Conservation (phyloP, 2,113 vertebrate species). For the Antechinus stuartii region DNA sequence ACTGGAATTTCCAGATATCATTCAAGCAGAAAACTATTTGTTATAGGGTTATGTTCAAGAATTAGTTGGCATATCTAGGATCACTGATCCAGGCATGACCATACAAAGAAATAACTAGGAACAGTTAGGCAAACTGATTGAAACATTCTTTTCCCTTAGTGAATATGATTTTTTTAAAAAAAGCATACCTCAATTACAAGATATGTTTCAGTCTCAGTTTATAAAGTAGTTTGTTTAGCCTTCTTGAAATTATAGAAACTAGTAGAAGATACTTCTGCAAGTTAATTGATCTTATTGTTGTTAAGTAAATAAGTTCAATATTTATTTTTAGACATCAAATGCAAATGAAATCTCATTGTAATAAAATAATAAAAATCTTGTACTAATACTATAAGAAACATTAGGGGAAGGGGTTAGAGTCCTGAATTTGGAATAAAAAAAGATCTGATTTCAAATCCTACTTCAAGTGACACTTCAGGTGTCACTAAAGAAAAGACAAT, state of each 20-base stretch:
- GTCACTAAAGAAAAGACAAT: no score
- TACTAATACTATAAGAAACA: neutral
- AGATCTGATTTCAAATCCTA: no score
- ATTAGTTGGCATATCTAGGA: neutral
- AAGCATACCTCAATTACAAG: conserved; percentile 6
- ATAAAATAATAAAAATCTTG: conserved; percentile 4
- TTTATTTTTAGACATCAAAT: neutral
- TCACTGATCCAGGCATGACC: neutral
- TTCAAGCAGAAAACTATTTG: no score
- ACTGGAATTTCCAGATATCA: no score
- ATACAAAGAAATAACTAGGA: conserved; percentile 22
- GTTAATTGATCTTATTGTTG: neutral
- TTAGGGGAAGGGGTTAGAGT: no score
- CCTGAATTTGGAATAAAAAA: no score
- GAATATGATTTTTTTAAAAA: conserved; percentile 33
- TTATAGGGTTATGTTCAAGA: neutral
- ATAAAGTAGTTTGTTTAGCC: conserved; percentile 31
- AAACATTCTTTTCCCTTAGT: conserved; percentile 36
- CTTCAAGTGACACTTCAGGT: no score
- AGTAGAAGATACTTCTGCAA: neutral
- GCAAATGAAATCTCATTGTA: neutral
- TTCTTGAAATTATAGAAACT: conserved; percentile 26
- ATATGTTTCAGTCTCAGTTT: conserved; percentile 28
- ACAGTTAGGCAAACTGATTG: conserved; percentile 41
- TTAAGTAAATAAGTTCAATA: neutral